These are phyloP conservation scores for Avahi laniger DNA, from an alignment of 2,797 vertebrate species.

Conservation along the genomic window DNA sequence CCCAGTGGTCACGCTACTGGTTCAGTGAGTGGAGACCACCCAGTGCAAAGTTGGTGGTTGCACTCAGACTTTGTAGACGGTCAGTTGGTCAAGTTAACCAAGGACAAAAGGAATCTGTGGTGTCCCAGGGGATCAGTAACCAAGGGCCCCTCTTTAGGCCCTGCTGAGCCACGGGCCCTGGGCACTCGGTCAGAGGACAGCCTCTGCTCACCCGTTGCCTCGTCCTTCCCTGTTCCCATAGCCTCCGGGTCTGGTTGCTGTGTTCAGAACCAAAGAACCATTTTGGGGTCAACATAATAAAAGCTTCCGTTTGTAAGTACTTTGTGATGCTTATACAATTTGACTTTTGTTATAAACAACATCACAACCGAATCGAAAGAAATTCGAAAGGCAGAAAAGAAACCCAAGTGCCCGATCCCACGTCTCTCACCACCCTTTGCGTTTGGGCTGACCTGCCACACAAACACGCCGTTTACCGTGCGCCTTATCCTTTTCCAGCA, in stretches of 20 bases:
- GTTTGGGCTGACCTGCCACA: not conserved
- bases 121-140: not conserved
- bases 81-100: not conserved
- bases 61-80: rapidly evolving
- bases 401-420: not conserved
- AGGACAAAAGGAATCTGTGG: not conserved
- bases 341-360: not conserved
- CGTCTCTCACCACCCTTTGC: not conserved
- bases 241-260: not conserved
- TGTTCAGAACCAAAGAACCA: not conserved
- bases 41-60: no score
- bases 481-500: not conserved
- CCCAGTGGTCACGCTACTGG: rapidly evolving
- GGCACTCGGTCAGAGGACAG: not conserved
- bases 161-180: not conserved
- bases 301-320: not conserved
- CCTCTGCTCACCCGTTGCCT: not conserved
- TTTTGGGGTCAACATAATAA: not conserved
- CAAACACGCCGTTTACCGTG: rapidly evolving
- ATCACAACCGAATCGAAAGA: not conserved
- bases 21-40: rapidly evolving
- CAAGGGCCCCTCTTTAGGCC: not conserved
- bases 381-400: not conserved
- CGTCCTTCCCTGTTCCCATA: not conserved
- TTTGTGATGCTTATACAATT: not conserved